Evolutionary conservation across 2,888 invertebrate genomes (phyloP).

Genomic region (Drosophila multiciliata): DNA sequence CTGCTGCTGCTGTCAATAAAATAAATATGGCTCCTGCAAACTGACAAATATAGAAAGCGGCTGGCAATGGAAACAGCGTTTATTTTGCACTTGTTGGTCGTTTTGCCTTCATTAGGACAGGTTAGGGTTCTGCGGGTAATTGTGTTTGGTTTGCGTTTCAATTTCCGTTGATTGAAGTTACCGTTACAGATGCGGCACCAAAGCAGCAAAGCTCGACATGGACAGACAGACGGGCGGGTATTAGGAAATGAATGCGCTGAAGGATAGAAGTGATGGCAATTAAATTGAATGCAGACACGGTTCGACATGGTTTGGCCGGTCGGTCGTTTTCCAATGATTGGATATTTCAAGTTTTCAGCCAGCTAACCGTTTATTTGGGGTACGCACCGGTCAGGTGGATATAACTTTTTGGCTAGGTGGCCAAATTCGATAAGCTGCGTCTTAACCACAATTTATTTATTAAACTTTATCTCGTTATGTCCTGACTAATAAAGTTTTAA

Average conservation of each 20-base stretch:
- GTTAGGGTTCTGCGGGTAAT: slow-evolving; percentile 16
- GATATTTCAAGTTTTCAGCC: slow-evolving; percentile 30
- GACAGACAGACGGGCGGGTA: neutral
- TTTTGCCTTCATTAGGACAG: slow-evolving; percentile 43
- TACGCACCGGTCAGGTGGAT: slow-evolving; percentile 21
- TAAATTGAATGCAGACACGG: slow-evolving; percentile 63
- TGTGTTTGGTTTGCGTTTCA: slow-evolving; percentile 62
- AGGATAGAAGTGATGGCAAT: slow-evolving; percentile 65
- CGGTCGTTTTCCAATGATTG: slow-evolving; percentile 30
- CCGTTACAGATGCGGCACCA: slow-evolving; percentile 29
- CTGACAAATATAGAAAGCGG: slow-evolving; percentile 30
- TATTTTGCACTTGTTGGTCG: slow-evolving; percentile 53
- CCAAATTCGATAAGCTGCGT: slow-evolving; percentile 60
- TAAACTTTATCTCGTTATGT: slow-evolving; percentile 45
- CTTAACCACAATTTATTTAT: slow-evolving; percentile 55
- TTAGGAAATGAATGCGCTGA: slow-evolving; percentile 46
- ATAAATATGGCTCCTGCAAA: slow-evolving; percentile 43
- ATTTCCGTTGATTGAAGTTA: slow-evolving; percentile 77
- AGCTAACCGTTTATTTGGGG: neutral
- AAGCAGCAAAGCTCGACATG: slow-evolving; percentile 46
- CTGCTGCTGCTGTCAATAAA: slow-evolving; percentile 29
- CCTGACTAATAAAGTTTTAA: slow-evolving; percentile 66
- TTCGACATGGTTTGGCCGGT: slow-evolving; percentile 22
- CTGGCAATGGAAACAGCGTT: slow-evolving; percentile 13
- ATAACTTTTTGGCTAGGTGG: slow-evolving; percentile 43